Evolutionary conservation across 2,888 invertebrate species (phyloP), one percentile per base, ranked within the genome.

Genomic region (Mechanitis mazaeus): DNA sequence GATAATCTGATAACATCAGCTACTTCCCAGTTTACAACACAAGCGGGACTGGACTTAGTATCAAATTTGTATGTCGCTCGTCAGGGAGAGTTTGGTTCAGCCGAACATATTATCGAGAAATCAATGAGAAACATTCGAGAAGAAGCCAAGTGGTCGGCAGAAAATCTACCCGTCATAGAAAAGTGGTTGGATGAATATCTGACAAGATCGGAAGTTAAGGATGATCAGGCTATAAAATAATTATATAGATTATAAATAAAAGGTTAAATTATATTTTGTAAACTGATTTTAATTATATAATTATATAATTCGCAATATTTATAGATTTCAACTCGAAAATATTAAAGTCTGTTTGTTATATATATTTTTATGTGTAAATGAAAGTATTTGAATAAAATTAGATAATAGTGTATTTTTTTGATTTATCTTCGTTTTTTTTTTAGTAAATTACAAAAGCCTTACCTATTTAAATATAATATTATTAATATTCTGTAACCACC

Each of bases 91-190:
- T 94, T 95, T 68, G 94, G 93, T 0, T 93, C 93, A 3, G 94
- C 95, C 0, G 93, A 94, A 66, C 93, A 93, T 68, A 93, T 95
- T 20, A 92, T 95, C 12, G 93, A 94, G 72, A 94, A 94, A 69
- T 94, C 94, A 0, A 81, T 95, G 72, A 93, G 92, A 70, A 94
- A 93, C 66, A 95, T 95, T 54, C 91, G 93, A 69, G 94, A 94
- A 71, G 95, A 95, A 75, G 93, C 93, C 0, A 92, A 93, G 72
- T 96, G 95, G 95, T 94, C 94, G 45, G 92, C 93, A 58, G 93
- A 93, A 59, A 95, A 95, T 75, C 78, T 95, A 3, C 95, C 95
- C 0, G 92, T 94, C 0, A 94, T 96, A 50, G 93, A 94, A 65
- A 83, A 89, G 9, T 95, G 95, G 95, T 81, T 96, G 2, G 92